A percentile compares a stretch with the other conserved stretches of the same genome.
These are phyloP conservation scores for Pycnonotus jocosus DNA, from an alignment of 2,113 vertebrate species.

Conservation along the genomic window DNA sequence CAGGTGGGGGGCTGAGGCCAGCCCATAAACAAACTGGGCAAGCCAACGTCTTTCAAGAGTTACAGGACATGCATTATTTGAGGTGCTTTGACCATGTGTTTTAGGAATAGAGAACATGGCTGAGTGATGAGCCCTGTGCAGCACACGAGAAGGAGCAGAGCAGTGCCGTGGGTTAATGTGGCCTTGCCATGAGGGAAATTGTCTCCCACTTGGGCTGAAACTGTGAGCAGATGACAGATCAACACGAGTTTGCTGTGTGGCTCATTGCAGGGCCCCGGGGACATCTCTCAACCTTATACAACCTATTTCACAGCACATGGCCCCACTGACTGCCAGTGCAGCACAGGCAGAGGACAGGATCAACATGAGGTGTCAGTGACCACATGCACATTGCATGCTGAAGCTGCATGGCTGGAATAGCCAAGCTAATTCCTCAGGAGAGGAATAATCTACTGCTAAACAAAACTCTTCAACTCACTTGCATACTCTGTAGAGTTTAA, in stretches of 20 bases:
- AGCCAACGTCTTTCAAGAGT: background rate
- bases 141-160: accelerated
- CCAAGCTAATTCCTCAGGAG: background rate
- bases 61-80: background rate
- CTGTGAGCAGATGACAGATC: constrained; percentile 31
- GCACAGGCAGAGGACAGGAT: background rate
- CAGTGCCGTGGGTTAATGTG: background rate
- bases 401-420: background rate
- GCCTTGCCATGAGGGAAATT: background rate
- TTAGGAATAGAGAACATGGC: background rate
- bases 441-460: background rate
- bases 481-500: background rate
- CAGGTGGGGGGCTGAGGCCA: background rate
- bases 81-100: background rate
- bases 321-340: background rate
- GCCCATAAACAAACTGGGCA: background rate
- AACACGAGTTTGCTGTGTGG: background rate
- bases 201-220: background rate
- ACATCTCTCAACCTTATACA: background rate
- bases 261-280: background rate
- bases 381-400: background rate
- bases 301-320: background rate
- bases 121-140: background rate
- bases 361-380: background rate
- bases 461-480: background rate